A percentile compares a stretch with the other conserved stretches of the same genome.
Conservation (phyloP, 2,888 invertebrate species). For the Apamea monoglypha region DNA sequence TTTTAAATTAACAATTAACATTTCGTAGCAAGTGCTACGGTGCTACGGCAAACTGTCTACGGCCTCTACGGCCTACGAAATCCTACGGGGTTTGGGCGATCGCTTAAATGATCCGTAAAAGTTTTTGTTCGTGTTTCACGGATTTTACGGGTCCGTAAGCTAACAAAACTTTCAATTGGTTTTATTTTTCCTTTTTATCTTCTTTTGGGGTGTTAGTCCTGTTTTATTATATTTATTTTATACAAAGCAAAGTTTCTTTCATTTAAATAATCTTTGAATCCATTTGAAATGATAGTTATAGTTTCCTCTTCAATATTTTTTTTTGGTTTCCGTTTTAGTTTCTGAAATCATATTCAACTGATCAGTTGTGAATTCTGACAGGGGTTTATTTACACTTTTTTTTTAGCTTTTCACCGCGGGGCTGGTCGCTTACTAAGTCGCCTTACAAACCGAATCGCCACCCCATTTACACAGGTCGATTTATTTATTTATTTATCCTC, state of each 20-base stretch:
- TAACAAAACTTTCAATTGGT: slow-evolving; percentile 28
- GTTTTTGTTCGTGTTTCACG: slow-evolving; percentile 27
- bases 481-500: no score
- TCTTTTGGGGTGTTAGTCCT: neutral
- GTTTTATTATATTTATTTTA: slow-evolving; percentile 18
- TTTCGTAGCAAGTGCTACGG: slow-evolving; percentile 33
- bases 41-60: slow-evolving; percentile 14
- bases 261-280: neutral
- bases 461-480: neutral
- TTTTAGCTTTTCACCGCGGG: neutral
- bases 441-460: neutral
- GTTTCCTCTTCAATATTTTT: neutral
- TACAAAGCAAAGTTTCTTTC: neutral
- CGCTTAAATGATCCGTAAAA: slow-evolving; percentile 32
- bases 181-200: slow-evolving; percentile 41
- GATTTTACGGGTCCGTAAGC: slow-evolving; percentile 16
- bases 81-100: slow-evolving; percentile 7
- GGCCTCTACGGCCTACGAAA: slow-evolving; percentile 10
- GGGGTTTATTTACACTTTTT: neutral
- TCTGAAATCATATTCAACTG: neutral
- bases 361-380: neutral
- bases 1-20: slow-evolving; percentile 1
- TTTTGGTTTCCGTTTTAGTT: neutral
- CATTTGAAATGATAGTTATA: neutral
- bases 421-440: neutral